Evolutionary conservation across 2,113 vertebrate genomes (phyloP).

Genomic region (Thamnophis sirtalis): DNA sequence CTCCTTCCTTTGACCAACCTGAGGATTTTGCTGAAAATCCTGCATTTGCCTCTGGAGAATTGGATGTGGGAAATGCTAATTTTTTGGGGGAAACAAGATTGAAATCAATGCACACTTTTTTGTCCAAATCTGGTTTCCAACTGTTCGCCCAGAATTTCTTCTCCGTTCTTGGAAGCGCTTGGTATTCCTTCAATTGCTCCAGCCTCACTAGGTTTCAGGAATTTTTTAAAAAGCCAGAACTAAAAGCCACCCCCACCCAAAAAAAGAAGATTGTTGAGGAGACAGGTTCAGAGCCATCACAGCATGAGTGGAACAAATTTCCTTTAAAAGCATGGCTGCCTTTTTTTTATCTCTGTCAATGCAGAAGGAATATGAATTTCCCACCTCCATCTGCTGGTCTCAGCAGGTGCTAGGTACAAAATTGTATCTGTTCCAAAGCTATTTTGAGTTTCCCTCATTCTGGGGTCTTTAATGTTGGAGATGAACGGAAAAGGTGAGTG

Average conservation of each 20-base stretch:
- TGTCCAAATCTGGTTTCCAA: background rate
- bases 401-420: background rate
- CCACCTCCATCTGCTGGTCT: background rate
- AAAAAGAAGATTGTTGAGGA: background rate
- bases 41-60: background rate
- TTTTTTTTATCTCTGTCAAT: background rate
- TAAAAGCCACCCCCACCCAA: background rate
- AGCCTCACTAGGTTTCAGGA: background rate
- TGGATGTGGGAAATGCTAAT: too few relatives aligned
- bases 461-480: background rate
- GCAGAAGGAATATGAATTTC: conserved; percentile 14
- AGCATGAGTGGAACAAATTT: background rate
- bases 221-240: background rate
- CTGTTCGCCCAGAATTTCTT: background rate
- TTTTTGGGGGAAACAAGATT: background rate
- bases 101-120: background rate
- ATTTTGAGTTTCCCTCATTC: background rate
- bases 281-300: background rate
- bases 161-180: background rate
- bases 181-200: background rate
- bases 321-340: background rate
- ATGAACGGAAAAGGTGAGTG: background rate
- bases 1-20: background rate
- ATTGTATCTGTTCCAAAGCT: background rate
- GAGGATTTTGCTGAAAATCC: background rate